Evolutionary conservation across 2,888 invertebrate genomes (phyloP).

Genomic region (Aricia artaxerxes): DNA sequence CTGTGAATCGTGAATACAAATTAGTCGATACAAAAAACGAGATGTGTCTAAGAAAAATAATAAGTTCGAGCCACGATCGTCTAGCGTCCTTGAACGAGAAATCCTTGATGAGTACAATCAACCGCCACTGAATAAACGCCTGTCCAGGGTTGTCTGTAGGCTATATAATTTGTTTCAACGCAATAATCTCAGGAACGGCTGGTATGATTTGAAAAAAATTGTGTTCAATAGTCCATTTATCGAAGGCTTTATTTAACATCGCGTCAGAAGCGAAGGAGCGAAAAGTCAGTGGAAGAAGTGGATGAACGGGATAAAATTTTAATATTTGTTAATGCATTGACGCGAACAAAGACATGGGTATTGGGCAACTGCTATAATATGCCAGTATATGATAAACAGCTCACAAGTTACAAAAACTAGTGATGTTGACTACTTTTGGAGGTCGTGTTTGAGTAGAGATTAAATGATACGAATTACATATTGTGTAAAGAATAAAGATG

Average conservation of each 20-base stretch:
- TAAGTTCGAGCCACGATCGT: slow-evolving; percentile 73
- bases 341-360: too few relatives aligned
- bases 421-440: background rate
- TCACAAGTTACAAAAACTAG: background rate
- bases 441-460: background rate
- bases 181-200: background rate
- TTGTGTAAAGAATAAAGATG: slow-evolving; percentile 7
- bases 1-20: slow-evolving; percentile 79
- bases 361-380: too few relatives aligned
- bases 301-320: too few relatives aligned
- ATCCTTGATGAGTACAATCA: slow-evolving; percentile 81
- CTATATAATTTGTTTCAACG: background rate
- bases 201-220: too few relatives aligned
- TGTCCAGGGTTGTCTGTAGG: slow-evolving; percentile 69
- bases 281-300: too few relatives aligned
- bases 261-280: background rate
- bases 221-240: background rate
- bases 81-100: slow-evolving; percentile 79
- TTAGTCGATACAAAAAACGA: slow-evolving; percentile 74
- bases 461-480: slow-evolving; percentile 11
- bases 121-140: slow-evolving; percentile 76
- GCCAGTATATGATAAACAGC: background rate
- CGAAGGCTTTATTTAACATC: background rate
- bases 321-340: too few relatives aligned
- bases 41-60: slow-evolving; percentile 75